Evolutionary conservation across 2,888 invertebrate genomes (phyloP).

Genomic region (Cheilosia scutellata): DNA sequence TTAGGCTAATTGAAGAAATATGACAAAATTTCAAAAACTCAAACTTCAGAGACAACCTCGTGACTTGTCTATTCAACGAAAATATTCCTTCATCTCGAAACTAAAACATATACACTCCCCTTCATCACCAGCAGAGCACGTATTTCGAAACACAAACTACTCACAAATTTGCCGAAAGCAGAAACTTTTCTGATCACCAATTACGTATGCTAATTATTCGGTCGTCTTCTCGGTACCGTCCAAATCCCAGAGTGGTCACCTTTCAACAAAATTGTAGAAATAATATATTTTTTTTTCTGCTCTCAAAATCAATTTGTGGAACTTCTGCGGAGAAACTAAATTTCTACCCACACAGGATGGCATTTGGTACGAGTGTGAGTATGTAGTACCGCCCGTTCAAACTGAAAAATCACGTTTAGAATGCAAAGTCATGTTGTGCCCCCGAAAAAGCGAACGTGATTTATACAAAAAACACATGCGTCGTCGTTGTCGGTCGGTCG

Average conservation of each 20-base stretch:
- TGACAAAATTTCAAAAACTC: background rate
- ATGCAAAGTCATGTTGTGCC: slow-evolving; percentile 74
- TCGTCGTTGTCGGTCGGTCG: slow-evolving; percentile 19
- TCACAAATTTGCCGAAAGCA: slow-evolving; percentile 33
- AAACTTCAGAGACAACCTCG: background rate
- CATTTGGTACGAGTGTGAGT: background rate
- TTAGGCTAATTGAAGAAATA: background rate
- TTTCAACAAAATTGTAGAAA: slow-evolving; percentile 32
- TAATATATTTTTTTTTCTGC: slow-evolving; percentile 19
- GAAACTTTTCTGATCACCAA: slow-evolving; percentile 82
- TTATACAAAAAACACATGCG: slow-evolving; percentile 51
- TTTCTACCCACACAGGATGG: slow-evolving; percentile 48
- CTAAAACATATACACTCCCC: background rate
- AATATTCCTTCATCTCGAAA: slow-evolving; percentile 34
- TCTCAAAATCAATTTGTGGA: slow-evolving; percentile 70
- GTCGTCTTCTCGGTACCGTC: slow-evolving; percentile 48
- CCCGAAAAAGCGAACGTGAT: slow-evolving; percentile 61
- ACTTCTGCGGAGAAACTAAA: slow-evolving; percentile 26
- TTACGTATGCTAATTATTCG: slow-evolving; percentile 83
- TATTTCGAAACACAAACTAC: slow-evolving; percentile 48
- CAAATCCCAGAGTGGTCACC: slow-evolving; percentile 31
- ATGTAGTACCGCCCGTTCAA: background rate
- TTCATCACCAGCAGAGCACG: slow-evolving; percentile 52
- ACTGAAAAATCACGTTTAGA: slow-evolving; percentile 72
- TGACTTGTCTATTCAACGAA: slow-evolving; percentile 33